These are phyloP conservation scores for Rhodophaea formosa DNA, from an alignment of 2,888 invertebrate genomes.

Conservation along the genomic window DNA sequence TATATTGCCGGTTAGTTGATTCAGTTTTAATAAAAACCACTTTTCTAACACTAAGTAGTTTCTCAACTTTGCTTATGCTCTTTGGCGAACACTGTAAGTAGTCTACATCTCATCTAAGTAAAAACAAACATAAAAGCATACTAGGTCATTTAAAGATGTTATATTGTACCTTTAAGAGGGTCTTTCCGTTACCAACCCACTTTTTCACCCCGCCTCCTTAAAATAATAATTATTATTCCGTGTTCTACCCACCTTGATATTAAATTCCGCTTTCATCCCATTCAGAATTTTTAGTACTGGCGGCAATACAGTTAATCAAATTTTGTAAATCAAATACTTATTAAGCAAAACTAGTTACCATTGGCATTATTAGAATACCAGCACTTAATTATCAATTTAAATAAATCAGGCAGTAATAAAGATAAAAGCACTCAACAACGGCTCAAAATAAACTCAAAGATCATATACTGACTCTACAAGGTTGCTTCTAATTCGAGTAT, in stretches of 20 bases:
- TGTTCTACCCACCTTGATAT: no score
- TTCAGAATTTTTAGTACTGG: no score
- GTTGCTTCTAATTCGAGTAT: background rate
- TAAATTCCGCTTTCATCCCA: no score
- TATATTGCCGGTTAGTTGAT: slow-evolving; percentile 54
- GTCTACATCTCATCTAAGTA: no score
- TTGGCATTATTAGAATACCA: background rate
- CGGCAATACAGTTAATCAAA: no score
- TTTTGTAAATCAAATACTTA: no score
- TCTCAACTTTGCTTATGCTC: background rate
- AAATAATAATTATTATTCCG: no score
- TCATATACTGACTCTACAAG: background rate
- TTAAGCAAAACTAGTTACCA: background rate
- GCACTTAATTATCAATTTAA: background rate
- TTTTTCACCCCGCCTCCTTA: no score
- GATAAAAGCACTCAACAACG: background rate
- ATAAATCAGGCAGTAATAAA: background rate
- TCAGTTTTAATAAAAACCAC: slow-evolving; percentile 47
- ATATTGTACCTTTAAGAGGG: no score
- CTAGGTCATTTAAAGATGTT: no score
- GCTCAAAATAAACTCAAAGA: background rate
- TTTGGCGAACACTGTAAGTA: background rate
- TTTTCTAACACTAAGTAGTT: background rate
- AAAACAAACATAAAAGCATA: no score
- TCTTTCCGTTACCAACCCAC: no score